These are phyloP conservation scores for Callopanchax toddi DNA, from an alignment of 2,113 vertebrate species.

Conservation along the genomic window DNA sequence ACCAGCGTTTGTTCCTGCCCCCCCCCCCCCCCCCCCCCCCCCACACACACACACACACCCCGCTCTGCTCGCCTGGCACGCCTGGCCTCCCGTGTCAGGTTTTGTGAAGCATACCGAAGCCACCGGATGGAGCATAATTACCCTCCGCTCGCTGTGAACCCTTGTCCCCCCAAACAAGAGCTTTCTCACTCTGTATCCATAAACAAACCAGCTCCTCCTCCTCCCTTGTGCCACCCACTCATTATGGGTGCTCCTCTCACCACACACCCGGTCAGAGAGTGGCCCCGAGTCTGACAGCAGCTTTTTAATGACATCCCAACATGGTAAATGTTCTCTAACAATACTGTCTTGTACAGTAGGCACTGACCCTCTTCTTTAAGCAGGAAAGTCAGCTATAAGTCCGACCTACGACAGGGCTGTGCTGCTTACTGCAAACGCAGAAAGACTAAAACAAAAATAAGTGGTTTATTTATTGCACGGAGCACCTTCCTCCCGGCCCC, in stretches of 20 bases:
- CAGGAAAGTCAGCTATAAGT: conserved; percentile 56
- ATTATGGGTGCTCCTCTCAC: conserved; percentile 57
- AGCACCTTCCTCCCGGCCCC: conserved; percentile 36
- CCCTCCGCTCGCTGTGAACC: conserved; percentile 65
- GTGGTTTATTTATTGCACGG: conserved; percentile 55
- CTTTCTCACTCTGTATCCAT: conserved; percentile 60
- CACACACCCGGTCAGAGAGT: conserved; percentile 60
- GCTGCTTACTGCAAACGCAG: conserved; percentile 37
- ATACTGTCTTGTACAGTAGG: conserved; percentile 56
- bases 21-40: conserved; percentile 70
- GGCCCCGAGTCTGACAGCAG: conserved; percentile 60
- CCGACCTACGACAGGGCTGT: conserved; percentile 35
- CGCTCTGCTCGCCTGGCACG: conserved; percentile 68
- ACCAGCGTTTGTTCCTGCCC: conserved; percentile 88
- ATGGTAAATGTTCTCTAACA: conserved; percentile 66
- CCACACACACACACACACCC: background rate
- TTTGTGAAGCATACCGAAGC: conserved; percentile 66
- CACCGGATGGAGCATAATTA: conserved; percentile 75
- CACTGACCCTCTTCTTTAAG: conserved; percentile 59
- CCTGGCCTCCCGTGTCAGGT: conserved; percentile 78
- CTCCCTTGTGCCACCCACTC: conserved; percentile 55
- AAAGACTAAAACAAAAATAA: conserved; percentile 54
- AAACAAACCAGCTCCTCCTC: conserved; percentile 65
- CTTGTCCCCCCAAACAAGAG: conserved; percentile 58
- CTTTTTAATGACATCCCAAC: conserved; percentile 73